phyloP scores from a whole-genome alignment of 1,140 invertebrate genomes.

The Aethina tumida region DNA sequence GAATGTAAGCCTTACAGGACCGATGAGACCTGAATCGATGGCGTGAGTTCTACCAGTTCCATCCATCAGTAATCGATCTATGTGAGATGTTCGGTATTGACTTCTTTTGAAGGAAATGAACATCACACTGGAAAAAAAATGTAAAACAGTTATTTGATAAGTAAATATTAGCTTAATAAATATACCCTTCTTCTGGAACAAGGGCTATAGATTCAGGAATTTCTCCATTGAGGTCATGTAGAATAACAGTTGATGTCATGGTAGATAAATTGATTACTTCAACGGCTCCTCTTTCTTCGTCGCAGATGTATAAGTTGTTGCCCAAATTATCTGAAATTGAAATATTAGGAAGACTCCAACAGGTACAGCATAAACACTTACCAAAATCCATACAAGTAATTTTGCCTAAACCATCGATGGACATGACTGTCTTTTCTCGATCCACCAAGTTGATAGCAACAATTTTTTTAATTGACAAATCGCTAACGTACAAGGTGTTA shows the following conservation, averaged over 20 bases:
- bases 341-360: slow-evolving; percentile 4
- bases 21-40: slow-evolving; percentile 38
- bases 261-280: slow-evolving; percentile 46
- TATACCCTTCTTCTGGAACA: slow-evolving; percentile 52
- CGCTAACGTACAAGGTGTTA: slow-evolving; percentile 43
- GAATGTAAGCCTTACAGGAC: slow-evolving; percentile 45
- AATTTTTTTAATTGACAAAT: slow-evolving; percentile 40
- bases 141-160: too few relatives aligned
- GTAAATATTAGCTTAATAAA: too few relatives aligned
- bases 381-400: slow-evolving; percentile 54
- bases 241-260: slow-evolving; percentile 42
- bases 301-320: slow-evolving; percentile 57
- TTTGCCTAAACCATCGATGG: slow-evolving; percentile 39
- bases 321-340: slow-evolving; percentile 46
- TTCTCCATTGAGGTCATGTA: slow-evolving; percentile 42
- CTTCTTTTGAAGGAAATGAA: slow-evolving; percentile 47
- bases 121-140: slow-evolving; percentile 43
- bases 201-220: slow-evolving; percentile 50
- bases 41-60: slow-evolving; percentile 41
- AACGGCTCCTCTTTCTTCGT: slow-evolving; percentile 44
- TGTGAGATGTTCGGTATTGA: slow-evolving; percentile 36
- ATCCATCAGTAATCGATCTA: slow-evolving; percentile 50
- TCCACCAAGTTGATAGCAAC: slow-evolving; percentile 35
- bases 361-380: slow-evolving; percentile 25
- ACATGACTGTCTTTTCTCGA: slow-evolving; percentile 32